phyloP scores from a whole-genome alignment of 1,140 invertebrate genomes.

The Ptiloglossa arizonensis region DNA sequence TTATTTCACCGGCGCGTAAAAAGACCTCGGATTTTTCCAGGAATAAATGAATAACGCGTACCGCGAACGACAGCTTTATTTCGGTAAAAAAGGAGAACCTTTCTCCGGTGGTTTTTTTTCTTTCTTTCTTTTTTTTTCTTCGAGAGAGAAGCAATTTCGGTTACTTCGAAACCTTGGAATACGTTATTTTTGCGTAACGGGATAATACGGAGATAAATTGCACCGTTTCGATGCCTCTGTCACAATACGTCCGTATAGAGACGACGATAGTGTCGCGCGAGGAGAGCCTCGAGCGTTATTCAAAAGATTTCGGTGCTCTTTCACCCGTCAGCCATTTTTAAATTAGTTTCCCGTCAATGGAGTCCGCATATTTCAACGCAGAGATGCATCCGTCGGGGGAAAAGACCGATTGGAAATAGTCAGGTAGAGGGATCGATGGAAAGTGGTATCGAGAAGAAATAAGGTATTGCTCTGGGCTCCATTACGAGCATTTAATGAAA shows the following conservation, averaged over 20 bases:
- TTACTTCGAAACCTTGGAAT: no score
- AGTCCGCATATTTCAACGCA: slow-evolving; percentile 30
- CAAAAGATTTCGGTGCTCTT: slow-evolving; percentile 21
- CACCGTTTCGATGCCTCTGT: neutral
- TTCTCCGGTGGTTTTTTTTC: no score
- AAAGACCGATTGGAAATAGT: slow-evolving; percentile 13
- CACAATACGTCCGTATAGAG: slow-evolving; percentile 8
- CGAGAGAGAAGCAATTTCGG: neutral
- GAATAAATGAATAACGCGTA: no score
- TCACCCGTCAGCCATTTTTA: slow-evolving; percentile 10
- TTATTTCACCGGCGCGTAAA: no score
- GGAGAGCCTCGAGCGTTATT: slow-evolving; percentile 24
- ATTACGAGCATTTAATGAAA: slow-evolving; percentile 38
- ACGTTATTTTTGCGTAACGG: neutral
- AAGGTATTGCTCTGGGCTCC: slow-evolving; percentile 14
- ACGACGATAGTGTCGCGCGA: neutral
- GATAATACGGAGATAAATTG: neutral
- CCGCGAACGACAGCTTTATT: no score
- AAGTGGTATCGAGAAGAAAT: slow-evolving; percentile 29
- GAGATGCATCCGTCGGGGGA: slow-evolving; percentile 12
- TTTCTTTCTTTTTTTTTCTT: no score
- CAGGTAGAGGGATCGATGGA: slow-evolving; percentile 18
- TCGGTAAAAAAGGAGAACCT: neutral
- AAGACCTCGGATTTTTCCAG: no score
- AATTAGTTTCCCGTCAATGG: slow-evolving; percentile 33